Evolutionary conservation across 2,888 invertebrate genomes (phyloP).

Genomic region (Orchesella flavescens): DNA sequence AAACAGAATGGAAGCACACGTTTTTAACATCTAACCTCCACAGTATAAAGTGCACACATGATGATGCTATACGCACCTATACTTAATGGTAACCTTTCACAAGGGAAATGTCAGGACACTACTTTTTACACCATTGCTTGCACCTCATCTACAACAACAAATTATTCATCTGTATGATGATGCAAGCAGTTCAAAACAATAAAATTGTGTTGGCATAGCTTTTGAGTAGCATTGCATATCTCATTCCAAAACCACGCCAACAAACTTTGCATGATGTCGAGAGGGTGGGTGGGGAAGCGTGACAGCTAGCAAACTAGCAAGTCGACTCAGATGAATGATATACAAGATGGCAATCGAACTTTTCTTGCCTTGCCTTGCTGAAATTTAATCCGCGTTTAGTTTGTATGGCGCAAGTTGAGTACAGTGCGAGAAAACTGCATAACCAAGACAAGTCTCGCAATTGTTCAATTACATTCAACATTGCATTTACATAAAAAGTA

Average conservation of each 20-base stretch:
- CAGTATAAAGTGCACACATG: too few species aligned
- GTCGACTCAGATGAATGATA: constrained; percentile 45
- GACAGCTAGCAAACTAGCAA: constrained; percentile 54
- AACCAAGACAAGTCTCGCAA: too few species aligned
- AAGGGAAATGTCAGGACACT: constrained; percentile 36
- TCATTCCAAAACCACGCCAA: constrained; percentile 47
- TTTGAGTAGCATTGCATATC: constrained; percentile 1
- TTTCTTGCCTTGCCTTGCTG: constrained; percentile 34
- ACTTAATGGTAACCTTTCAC: too few species aligned
- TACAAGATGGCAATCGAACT: constrained; percentile 40
- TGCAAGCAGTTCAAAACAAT: constrained; percentile 56
- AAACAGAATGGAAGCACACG: not conserved
- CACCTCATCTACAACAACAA: constrained; percentile 35
- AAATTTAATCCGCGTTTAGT: constrained; percentile 46
- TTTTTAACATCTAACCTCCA: not conserved
- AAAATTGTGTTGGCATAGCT: constrained; percentile 31
- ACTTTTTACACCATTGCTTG: constrained; percentile 27
- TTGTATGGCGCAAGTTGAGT: not conserved
- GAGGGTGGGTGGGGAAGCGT: constrained; percentile 56
- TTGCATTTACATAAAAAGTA: not conserved
- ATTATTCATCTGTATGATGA: constrained; percentile 32
- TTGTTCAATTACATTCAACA: too few species aligned
- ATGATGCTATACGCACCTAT: too few species aligned
- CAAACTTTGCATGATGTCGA: constrained; percentile 55
- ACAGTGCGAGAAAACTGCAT: not conserved